Evolutionary conservation across 2,113 vertebrate species (phyloP).

Genomic region (Jaculus jaculus): DNA sequence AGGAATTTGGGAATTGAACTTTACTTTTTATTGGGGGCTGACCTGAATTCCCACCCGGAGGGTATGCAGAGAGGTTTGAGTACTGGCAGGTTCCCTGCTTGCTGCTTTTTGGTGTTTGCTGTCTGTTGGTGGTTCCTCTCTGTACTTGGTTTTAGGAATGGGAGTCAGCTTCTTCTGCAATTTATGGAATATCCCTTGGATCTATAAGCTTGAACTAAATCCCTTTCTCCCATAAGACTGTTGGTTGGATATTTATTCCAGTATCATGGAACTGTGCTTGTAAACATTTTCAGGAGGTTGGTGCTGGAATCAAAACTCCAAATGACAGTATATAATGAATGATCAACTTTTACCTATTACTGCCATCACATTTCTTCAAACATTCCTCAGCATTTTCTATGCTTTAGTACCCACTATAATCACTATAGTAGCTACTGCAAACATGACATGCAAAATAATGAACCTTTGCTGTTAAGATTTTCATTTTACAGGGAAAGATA

Average conservation of each 20-base stretch:
- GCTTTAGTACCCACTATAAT: not conserved
- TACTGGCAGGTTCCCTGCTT: too few species aligned
- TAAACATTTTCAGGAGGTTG: not conserved
- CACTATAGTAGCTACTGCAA: not conserved
- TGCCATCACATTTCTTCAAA: not conserved
- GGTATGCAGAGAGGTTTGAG: too few species aligned
- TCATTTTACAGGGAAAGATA: not conserved
- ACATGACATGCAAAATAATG: not conserved
- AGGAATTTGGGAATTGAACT: not conserved
- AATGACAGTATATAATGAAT: not conserved
- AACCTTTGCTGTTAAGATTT: not conserved
- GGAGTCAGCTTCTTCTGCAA: too few species aligned
- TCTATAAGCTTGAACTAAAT: too few species aligned
- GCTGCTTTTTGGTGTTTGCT: too few species aligned
- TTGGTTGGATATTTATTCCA: too few species aligned
- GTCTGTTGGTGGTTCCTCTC: too few species aligned
- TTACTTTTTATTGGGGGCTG: not conserved
- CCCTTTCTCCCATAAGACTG: too few species aligned
- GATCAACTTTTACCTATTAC: not conserved
- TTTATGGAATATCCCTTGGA: too few species aligned
- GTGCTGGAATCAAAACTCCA: not conserved
- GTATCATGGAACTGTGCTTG: too few species aligned
- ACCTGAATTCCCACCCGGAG: too few species aligned
- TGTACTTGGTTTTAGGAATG: too few species aligned
- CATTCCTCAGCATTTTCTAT: not conserved